These are phyloP conservation scores for Phodopus roborovskii DNA, from an alignment of 2,113 vertebrate genomes.

Conservation along the genomic window DNA sequence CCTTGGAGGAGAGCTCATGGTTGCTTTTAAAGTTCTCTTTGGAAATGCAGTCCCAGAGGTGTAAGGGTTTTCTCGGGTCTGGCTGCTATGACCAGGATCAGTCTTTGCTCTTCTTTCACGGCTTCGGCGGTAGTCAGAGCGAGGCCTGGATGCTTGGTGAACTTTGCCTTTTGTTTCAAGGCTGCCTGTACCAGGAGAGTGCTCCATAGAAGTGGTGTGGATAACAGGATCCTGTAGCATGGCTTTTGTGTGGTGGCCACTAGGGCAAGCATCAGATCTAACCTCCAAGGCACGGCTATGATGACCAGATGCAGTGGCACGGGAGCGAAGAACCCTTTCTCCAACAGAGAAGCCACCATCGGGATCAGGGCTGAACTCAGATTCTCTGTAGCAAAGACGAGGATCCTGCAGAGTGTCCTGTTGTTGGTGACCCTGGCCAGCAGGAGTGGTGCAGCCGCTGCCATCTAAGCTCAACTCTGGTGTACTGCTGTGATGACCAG, in stretches of 20 bases:
- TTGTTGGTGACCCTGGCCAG: background rate
- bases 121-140: background rate
- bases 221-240: background rate
- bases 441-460: accelerated
- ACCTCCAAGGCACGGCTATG: background rate
- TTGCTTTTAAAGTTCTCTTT: background rate
- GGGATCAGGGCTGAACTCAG: background rate
- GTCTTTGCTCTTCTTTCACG: no score
- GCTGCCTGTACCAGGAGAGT: background rate
- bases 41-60: accelerated
- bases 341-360: accelerated
- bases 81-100: background rate
- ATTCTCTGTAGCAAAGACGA: background rate
- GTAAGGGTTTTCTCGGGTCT: accelerated
- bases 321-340: background rate
- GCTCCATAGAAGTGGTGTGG: accelerated
- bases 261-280: background rate
- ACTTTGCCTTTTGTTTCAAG: background rate
- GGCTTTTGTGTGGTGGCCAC: accelerated
- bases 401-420: background rate
- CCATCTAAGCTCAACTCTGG: accelerated
- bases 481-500: accelerated
- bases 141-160: background rate
- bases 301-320: no score
- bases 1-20: background rate